Evolutionary conservation across 2,888 invertebrate species (phyloP), one percentile per base, ranked within the genome.

Genomic region (Aleiodes leptofemur): DNA sequence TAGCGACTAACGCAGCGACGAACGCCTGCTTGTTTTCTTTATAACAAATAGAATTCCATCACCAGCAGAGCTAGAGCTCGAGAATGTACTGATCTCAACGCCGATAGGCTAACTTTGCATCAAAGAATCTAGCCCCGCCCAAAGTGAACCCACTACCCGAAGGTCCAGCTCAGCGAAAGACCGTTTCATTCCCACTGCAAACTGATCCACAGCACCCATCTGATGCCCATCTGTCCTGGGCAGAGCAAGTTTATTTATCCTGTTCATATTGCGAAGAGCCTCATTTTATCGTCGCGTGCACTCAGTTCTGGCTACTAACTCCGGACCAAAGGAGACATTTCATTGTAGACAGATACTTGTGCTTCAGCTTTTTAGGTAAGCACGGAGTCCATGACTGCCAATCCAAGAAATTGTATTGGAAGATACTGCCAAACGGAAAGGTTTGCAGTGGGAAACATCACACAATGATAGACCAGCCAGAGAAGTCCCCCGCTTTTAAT

Each of bases 331-430:
- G 76, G 0, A 38, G 59, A 1, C 13, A 69, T 6, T 53, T 14
- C 8, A 70, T 61, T 0, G 38, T 51, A 0, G 23, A 34, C 3
- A 50, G 71, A 6, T 14, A 72, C 0, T 51, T 76, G 0, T 79
- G 77, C 11, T 76, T 71, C 56, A 77, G 76, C n/a, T 79, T 76
- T 34, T n/a, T 79, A 0, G 77, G 76, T 1, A 50, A 69, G 4
- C 76, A 77, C 43, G 68, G 9, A 8, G 38, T 61, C 0, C 14
- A 9, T 0, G 0, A 34, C 0, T 79, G 77, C 14, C 4, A 11
- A 0, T 69, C 72, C 0, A 50, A 16, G 0, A 43, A 61, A 4
- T 4, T 11, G 0, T 76, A 69, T 56, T 53, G 43, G n/a, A 43
- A 11, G 14, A 13, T 9, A 23, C 9, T 57, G 29, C 11, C 57